Percentiles rank a stretch among this genome's conserved stretches.
Conservation (phyloP, 2,888 invertebrate genomes). For the Caenorhabditis sp. region DNA sequence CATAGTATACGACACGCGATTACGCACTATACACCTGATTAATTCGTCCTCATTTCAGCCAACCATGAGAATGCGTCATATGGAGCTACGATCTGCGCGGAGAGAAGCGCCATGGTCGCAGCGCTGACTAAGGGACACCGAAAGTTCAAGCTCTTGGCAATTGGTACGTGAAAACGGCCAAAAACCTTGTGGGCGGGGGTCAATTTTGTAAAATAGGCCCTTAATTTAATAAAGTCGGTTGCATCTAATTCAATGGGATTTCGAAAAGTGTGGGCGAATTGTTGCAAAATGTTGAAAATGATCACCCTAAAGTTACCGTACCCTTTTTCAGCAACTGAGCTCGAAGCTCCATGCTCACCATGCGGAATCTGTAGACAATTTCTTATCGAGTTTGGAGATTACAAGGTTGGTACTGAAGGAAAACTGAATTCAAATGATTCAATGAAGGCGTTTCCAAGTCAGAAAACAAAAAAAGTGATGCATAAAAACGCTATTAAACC, state of each 20-base stretch:
- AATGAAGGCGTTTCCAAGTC: no score
- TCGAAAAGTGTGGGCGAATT: background rate
- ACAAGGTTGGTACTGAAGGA: no score
- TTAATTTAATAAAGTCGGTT: no score
- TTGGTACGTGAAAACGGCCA: conserved; percentile 31
- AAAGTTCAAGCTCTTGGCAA: conserved; percentile 63
- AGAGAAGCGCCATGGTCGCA: conserved; percentile 63
- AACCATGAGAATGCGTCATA: conserved; percentile 93
- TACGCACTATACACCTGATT: background rate
- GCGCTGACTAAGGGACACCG: conserved; percentile 65
- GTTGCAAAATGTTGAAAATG: background rate
- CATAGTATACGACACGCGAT: conserved; percentile 11
- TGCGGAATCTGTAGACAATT: conserved; percentile 78
- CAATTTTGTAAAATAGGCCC: no score
- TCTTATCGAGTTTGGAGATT: conserved; percentile 76
- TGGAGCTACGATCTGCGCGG: conserved; percentile 82
- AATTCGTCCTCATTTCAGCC: conserved; percentile 34
- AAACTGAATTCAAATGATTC: no score
- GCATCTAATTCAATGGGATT: no score
- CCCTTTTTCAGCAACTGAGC: conserved; percentile 60
- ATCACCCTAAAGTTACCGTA: no score
- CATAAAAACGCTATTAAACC: no score
- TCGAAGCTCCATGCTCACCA: conserved; percentile 71
- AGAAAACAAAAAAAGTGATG: no score
- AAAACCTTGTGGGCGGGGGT: background rate